Evolutionary conservation across 2,797 vertebrate species (phyloP), one percentile per base, ranked within the genome.

Genomic region (Pteronotus mesoamericanus): DNA sequence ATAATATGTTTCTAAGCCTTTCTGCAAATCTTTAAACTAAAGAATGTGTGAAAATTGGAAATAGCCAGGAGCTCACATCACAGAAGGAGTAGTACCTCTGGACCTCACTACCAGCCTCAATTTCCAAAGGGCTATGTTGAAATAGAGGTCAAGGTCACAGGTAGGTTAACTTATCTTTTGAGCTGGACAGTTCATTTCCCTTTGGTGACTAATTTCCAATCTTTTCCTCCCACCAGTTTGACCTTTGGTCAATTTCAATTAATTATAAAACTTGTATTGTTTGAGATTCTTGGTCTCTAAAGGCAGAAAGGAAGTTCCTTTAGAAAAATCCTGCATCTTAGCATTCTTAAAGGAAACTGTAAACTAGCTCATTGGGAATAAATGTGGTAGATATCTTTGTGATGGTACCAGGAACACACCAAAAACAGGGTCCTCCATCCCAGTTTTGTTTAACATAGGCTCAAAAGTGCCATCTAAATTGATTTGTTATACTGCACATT

Each of bases 1-100:
- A 19, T 66, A 66, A 72, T 44, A 88, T 90, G 71, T 80, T 94
- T 82, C 79, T 79, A 68, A 88, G 79, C 68, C 21, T 64, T 86
- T 90, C 9, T 15, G 34, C 42, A 96, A 80, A 77, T 78, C 34
- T 34, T 84, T 59, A 83, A 86, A 75, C 21, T 77, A 83, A 89
- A 95, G 75, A 93, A 89, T 51, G 29, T 72, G 55, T 57, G 5
- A 94, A 86, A 59, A 84, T 34, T 69, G 22, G 89, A 90, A 95
- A 80, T 22, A 89, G 10, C 22, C 46, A 46, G 34, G 26, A 53
- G 24, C 86, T 96, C 48, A 55, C 5, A 86, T 86, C 74, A 82
- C 69, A 39, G 24, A 46, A 89, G 64, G 42, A 66, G 12, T 9
- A 48, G 51, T 48, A 69, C 32, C 19, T 32, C 26, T 53, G 46